Evolutionary conservation across 2,113 vertebrate species (phyloP), one percentile per base, ranked within the genome.

Genomic region (Stigmatopora nigra): DNA sequence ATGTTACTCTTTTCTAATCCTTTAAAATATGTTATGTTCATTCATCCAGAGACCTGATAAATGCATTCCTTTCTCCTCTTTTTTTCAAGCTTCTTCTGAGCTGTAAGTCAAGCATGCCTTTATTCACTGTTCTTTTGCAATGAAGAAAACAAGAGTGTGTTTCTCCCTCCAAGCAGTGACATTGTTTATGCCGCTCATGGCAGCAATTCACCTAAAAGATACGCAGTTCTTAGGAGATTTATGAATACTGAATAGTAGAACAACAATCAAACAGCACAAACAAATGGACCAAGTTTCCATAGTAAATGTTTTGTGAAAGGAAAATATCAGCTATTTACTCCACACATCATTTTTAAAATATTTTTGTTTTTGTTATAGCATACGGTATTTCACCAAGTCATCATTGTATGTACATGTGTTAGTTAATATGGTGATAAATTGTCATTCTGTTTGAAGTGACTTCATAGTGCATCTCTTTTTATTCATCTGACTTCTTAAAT

Each of bases 221-320:
- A 83, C 79, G 81, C 78, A 84, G 76, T 83, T 71, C 78, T 85
- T 81, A 73, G 72, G 82, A 67, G 79, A 65, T 77, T 83, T 78
- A 83, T 89, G 86, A 88, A 89, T 87, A 87, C 79, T 79, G 81
- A 89, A 74, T 69, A 61, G 70, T 72, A 70, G 64, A 78, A 81
- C 79, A 73, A 73, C 85, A 87, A 89, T 88, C 86, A 88, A 89
- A 85, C 81, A 61, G 77, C 71, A 60, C 7, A 57, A 84, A 78
- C 61, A 63, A 46, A 53, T 63, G 59, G 61, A 74, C 25, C 74
- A 65, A 13, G 67, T 56, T 81, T 76, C 73, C 47, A 75, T 51
- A 58, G 58, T 61, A 69, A 70, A 74, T 82, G 69, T 84, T 82
- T 77, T 75, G 81, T 70, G 78, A 75, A 80, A 82, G 57, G 17